Evolutionary conservation across 2,113 vertebrate species (phyloP).

Genomic region (Salminus brasiliensis): DNA sequence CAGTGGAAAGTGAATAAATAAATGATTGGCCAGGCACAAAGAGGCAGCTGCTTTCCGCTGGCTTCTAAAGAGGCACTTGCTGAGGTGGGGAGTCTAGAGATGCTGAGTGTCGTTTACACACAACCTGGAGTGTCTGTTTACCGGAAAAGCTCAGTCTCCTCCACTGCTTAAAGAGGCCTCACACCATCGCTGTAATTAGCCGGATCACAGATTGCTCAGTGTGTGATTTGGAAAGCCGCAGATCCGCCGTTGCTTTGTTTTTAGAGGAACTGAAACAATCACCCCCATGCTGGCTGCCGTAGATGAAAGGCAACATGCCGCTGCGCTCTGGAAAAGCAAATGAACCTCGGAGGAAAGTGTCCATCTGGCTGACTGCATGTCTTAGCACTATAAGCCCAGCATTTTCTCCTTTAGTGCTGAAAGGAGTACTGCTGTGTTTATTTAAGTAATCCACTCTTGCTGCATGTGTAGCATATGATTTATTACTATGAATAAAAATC

Average conservation of each 20-base stretch:
- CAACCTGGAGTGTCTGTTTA: conserved; percentile 40
- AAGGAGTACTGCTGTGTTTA: not conserved
- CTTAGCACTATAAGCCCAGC: conserved; percentile 22
- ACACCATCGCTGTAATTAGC: conserved; percentile 38
- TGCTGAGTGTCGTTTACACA: conserved; percentile 45
- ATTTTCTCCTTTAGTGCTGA: conserved; percentile 6
- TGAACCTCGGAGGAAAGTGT: conserved; percentile 1
- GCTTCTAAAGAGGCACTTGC: conserved; percentile 47
- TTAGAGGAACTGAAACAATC: conserved; percentile 22
- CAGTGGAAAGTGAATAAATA: conserved; percentile 69
- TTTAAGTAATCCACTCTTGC: not conserved
- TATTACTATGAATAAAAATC: not conserved
- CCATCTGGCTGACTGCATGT: conserved; percentile 29
- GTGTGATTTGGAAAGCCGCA: conserved; percentile 24
- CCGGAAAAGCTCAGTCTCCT: conserved; percentile 33
- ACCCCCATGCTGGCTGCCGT: conserved; percentile 18
- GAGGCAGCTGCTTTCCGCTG: conserved; percentile 49
- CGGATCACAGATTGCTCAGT: conserved; percentile 10
- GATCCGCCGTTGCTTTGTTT: conserved; percentile 28
- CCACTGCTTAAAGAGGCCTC: conserved; percentile 26
- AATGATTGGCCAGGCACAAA: conserved; percentile 58
- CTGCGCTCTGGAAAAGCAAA: not conserved
- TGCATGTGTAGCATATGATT: not conserved
- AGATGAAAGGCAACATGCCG: conserved; percentile 26
- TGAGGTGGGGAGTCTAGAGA: conserved; percentile 40